Base-by-base conservation (phyloP, 2,888 invertebrate species). In the Amiota mariae region DNA sequence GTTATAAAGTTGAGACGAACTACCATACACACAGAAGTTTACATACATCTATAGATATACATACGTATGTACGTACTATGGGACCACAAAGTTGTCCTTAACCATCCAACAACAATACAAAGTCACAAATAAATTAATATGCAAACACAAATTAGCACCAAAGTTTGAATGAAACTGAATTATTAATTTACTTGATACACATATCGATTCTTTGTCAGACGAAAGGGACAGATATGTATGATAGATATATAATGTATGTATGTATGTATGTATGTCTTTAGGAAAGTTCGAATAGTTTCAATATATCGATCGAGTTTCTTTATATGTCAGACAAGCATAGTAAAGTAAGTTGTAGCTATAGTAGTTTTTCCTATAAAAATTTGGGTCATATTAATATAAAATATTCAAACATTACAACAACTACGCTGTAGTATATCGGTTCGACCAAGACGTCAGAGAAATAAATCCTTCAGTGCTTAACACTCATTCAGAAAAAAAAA, bases 111-210 rank as follows among this genome's bases (percentile, higher is more conserved):
- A 47, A 13, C 20, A 64, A n/a, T 9, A 46, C 8, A 10, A 18
- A 66, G 11, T n/a, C 11, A 15, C 8, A 66, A 8, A 12, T 18
- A 66, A 66, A 66, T 66, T 24, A 66, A 18, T 66, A 66, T 36
- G 66, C 66, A 66, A 66, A 66, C 49, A 66, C 18, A 66, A 66
- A 66, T 66, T 66, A 66, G 66, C 66, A 36, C 49, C 48, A 13
- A 15, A 48, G 20, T 46, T 18, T 48, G 49, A 48, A 48, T 48
- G 46, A 66, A 64, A 48, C 15, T 46, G 49, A 48, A 66, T 66
- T 48, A 66, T 48, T 66, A 18, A 48, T 66, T 51, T 12, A 20
- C 11, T 59, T 18, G 11, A 59, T 20, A 20, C 20, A 20, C 15
- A 20, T 59, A 59, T 59, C 59, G 59, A 59, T 59, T 59, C 10